Percentiles rank a stretch among this genome's conserved stretches.
These are phyloP conservation scores for Melikaiella ostensackeni DNA, from an alignment of 2,888 invertebrate genomes.

Conservation along the genomic window DNA sequence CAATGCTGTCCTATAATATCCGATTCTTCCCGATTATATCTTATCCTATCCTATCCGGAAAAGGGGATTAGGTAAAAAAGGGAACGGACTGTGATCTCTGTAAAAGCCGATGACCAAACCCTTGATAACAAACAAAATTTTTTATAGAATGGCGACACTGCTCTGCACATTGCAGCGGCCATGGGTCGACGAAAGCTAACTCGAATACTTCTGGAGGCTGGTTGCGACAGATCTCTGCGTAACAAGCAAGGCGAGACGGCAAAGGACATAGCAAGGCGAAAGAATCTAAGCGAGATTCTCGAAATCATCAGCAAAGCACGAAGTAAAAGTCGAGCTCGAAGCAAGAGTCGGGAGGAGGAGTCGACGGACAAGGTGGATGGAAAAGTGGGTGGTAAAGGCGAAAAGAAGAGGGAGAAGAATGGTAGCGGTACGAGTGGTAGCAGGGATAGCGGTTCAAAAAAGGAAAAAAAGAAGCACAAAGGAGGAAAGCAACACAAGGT, in stretches of 20 bases:
- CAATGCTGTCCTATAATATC: too few species aligned
- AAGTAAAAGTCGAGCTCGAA: conserved; percentile 67
- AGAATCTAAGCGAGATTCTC: conserved; percentile 90
- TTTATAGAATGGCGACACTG: conserved; percentile 91
- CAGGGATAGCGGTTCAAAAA: conserved; percentile 76
- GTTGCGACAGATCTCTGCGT: conserved; percentile 84
- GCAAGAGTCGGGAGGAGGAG: conserved; percentile 65
- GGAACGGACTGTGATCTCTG: too few species aligned
- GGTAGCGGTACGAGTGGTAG: conserved; percentile 79
- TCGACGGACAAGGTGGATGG: conserved; percentile 60
- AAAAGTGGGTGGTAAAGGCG: conserved; percentile 57
- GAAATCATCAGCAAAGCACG: conserved; percentile 81
- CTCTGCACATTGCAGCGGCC: conserved; percentile 95
- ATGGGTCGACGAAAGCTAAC: conserved; percentile 96
- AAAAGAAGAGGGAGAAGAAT: conserved; percentile 77
- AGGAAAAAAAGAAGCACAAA: conserved; percentile 73
- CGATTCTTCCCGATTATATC: too few species aligned
- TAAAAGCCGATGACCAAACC: too few species aligned
- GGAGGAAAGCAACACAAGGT: conserved; percentile 70
- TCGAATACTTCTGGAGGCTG: conserved; percentile 92
- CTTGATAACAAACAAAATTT: not conserved
- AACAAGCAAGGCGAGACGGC: conserved; percentile 96
- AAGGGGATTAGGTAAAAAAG: too few species aligned
- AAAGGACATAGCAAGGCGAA: conserved; percentile 91
- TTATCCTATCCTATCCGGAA: too few species aligned